These are phyloP conservation scores for Eilema sororculum DNA, from an alignment of 2,888 invertebrate species.

Conservation along the genomic window DNA sequence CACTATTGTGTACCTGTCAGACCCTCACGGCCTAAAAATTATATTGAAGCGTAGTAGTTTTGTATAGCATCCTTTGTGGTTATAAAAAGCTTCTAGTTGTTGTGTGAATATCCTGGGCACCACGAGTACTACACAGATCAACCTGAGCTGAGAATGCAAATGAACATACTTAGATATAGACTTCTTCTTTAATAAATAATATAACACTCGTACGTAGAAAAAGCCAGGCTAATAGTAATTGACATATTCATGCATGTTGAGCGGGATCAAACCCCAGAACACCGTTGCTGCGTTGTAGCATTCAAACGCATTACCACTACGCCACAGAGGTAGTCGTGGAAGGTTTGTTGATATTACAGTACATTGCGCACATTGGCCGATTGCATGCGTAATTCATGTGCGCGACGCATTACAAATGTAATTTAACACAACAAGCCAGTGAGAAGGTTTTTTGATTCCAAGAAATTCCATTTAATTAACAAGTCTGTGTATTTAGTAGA, in stretches of 20 bases:
- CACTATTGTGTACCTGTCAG: conserved; percentile 54
- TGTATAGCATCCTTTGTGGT: conserved; percentile 13
- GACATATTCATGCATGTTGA: background rate
- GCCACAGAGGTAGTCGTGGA: background rate
- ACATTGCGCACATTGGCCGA: conserved; percentile 72
- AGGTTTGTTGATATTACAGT: conserved; percentile 63
- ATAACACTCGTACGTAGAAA: too few species aligned
- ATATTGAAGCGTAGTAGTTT: conserved; percentile 22
- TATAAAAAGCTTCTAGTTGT: conserved; percentile 38
- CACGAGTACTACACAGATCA: background rate
- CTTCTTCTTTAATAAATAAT: too few species aligned
- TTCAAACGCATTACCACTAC: background rate
- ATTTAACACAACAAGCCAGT: conserved; percentile 66
- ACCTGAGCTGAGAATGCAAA: background rate
- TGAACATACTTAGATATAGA: background rate
- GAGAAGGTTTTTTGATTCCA: conserved; percentile 50
- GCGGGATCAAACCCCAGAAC: background rate
- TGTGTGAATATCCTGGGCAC: conserved; percentile 12
- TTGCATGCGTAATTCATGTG: conserved; percentile 83
- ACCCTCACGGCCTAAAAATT: conserved; percentile 31
- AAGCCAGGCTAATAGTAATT: background rate
- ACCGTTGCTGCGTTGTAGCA: background rate
- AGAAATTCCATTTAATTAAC: conserved; percentile 44
- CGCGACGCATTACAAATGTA: conserved; percentile 81
- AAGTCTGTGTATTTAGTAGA: conserved; percentile 37